These are phyloP conservation scores for Charanyca ferruginea DNA, from an alignment of 2,888 invertebrate genomes.

Conservation along the genomic window DNA sequence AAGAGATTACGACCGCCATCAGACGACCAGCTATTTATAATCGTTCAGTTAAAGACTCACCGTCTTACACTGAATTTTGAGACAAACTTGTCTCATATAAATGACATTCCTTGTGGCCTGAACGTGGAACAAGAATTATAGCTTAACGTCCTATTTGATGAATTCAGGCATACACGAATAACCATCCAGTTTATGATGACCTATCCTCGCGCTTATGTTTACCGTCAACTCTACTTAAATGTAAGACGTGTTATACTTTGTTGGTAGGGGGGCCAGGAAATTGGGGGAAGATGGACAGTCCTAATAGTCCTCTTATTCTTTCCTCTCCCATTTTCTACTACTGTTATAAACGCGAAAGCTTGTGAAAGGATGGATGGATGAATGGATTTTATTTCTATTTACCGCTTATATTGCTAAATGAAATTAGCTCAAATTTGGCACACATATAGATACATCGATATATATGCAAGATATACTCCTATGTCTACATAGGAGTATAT, in stretches of 20 bases:
- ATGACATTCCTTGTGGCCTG: constrained; percentile 84
- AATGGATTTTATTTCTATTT: too few relatives aligned
- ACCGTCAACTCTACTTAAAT: constrained; percentile 47
- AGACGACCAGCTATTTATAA: constrained; percentile 68
- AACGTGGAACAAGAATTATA: constrained; percentile 80
- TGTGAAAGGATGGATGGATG: too few relatives aligned
- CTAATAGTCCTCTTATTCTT: too few relatives aligned
- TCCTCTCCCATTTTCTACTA: too few relatives aligned
- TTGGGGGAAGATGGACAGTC: background rate
- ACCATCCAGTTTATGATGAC: constrained; percentile 68
- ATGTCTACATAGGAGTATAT: too few relatives aligned
- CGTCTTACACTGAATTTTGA: constrained; percentile 78
- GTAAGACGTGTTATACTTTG: constrained; percentile 39
- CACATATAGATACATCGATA: too few relatives aligned
- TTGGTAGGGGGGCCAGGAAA: constrained; percentile 6
- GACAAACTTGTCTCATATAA: constrained; percentile 83
- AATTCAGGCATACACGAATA: constrained; percentile 76
- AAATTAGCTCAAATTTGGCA: too few relatives aligned
- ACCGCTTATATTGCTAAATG: too few relatives aligned
- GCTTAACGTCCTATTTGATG: constrained; percentile 83
- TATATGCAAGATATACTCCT: too few relatives aligned
- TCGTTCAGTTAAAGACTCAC: constrained; percentile 74
- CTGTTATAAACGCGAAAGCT: too few relatives aligned
- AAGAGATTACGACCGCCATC: constrained; percentile 24
- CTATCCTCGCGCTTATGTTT: constrained; percentile 54